Evolutionary conservation across 1,140 invertebrate genomes (phyloP).

Genomic region (Leptonema lineaticorne): DNA sequence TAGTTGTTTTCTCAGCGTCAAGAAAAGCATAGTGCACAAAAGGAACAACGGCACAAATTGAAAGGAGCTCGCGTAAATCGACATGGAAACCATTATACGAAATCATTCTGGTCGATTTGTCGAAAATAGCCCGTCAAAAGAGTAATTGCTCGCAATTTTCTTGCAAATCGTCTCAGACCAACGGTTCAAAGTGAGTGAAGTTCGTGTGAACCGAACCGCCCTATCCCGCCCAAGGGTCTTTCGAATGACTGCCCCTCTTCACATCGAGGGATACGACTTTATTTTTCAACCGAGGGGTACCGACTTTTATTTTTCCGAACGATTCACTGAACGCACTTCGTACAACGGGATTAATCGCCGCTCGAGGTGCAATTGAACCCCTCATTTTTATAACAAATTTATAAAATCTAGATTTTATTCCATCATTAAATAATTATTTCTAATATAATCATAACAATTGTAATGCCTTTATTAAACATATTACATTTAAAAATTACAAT

Average conservation of each 20-base stretch:
- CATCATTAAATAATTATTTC: too few species aligned
- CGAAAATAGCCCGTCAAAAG: not conserved
- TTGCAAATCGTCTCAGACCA: too few species aligned
- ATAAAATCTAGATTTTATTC: not conserved
- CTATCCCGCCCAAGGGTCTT: constrained; percentile 11
- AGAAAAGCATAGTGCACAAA: too few species aligned
- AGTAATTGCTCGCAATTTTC: not conserved
- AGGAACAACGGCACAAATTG: too few species aligned
- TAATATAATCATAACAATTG: too few species aligned
- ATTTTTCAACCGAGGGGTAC: constrained; percentile 1
- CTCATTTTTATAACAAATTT: not conserved
- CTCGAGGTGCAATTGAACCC: not conserved
- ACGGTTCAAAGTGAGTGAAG: too few species aligned
- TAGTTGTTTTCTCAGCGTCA: too few species aligned
- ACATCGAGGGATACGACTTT: not conserved
- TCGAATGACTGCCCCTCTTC: not conserved
- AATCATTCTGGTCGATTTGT: not conserved
- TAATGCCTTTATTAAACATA: too few species aligned
- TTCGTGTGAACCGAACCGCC: constrained; percentile 16
- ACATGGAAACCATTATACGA: not conserved
- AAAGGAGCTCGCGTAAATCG: not conserved
- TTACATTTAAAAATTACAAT: too few species aligned
- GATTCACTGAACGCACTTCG: constrained; percentile 4
- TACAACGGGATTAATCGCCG: not conserved
- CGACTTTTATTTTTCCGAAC: too few species aligned